Percentiles rank a stretch among this genome's conserved stretches.
Conservation (phyloP, 2,888 invertebrate species). For the Anticlea derivata region DNA sequence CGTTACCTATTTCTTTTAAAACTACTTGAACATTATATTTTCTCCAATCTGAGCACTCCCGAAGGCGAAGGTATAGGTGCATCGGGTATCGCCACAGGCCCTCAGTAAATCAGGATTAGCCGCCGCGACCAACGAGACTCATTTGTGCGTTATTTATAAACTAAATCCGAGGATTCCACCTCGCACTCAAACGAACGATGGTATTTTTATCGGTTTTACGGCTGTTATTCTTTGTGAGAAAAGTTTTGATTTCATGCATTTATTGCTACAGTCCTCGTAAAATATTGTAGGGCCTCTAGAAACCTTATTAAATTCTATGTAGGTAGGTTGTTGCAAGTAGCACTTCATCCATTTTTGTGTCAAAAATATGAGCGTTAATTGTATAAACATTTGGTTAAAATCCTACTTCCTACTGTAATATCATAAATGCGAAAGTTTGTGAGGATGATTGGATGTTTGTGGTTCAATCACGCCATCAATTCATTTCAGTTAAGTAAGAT, state of each 20-base stretch:
- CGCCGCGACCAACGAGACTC: conserved; percentile 61
- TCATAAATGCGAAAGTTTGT: too few relatives aligned
- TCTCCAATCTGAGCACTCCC: conserved; percentile 20
- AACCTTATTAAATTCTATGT: conserved; percentile 6
- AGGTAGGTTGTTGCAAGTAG: conserved; percentile 7
- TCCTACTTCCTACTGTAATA: too few relatives aligned
- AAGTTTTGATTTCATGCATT: conserved; percentile 30
- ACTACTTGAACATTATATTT: too few relatives aligned
- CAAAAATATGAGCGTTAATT: too few relatives aligned
- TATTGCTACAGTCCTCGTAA: conserved; percentile 23
- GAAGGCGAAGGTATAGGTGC: conserved; percentile 15
- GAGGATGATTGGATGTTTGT: too few relatives aligned
- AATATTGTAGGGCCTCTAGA: conserved; percentile 14
- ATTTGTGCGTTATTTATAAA: conserved; percentile 78
- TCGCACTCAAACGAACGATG: conserved; percentile 43
- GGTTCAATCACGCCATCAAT: too few relatives aligned
- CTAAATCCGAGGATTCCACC: conserved; percentile 53
- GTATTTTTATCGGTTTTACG: conserved; percentile 54
- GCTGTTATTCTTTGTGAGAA: conserved; percentile 35
- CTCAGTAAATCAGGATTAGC: conserved; percentile 79
- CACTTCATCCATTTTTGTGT: not conserved
- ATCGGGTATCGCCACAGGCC: conserved; percentile 50
- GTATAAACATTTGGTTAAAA: too few relatives aligned
- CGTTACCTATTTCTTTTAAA: too few relatives aligned
- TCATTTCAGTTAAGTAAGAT: too few relatives aligned